A percentile compares a stretch with the other conserved stretches of the same genome.
These are phyloP conservation scores for Turritopsis dohrnii DNA, from an alignment of 30 jellyfish, hydroid and myxozoan species.

Conservation along the genomic window DNA sequence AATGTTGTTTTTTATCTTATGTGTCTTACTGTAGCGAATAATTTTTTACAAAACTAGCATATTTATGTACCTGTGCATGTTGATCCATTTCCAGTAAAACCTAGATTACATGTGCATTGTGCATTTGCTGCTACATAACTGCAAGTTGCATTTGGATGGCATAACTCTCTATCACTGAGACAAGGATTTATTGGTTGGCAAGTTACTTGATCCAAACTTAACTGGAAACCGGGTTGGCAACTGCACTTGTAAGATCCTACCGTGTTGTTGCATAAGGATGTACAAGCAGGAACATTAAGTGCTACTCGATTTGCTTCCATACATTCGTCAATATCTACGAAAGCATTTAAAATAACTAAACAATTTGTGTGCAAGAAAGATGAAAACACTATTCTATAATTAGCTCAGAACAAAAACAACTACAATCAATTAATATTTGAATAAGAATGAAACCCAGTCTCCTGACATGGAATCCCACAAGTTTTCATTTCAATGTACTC, in stretches of 20 bases:
- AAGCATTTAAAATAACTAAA: neutral
- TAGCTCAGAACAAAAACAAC: too few species aligned
- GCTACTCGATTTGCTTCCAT: neutral
- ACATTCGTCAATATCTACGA: neutral
- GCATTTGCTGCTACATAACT: neutral
- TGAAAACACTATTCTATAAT: neutral
- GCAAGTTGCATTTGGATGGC: slow-evolving; percentile 54
- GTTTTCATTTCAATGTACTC: too few species aligned
- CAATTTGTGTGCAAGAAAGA: neutral
- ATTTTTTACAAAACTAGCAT: neutral
- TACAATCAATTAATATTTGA: too few species aligned
- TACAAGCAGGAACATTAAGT: neutral
- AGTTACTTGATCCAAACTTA: neutral
- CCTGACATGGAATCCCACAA: too few species aligned
- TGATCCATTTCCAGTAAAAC: slow-evolving; percentile 49
- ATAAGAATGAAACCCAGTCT: too few species aligned
- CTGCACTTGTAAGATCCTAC: slow-evolving; percentile 7
- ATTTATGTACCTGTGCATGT: slow-evolving; percentile 27
- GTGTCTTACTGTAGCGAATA: too few species aligned
- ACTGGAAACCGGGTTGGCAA: slow-evolving; percentile 11
- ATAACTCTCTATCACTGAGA: neutral
- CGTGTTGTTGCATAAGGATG: neutral
- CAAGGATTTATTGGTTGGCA: slow-evolving; percentile 1
- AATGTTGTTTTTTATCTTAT: too few species aligned
- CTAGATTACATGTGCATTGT: slow-evolving; percentile 38